Evolutionary conservation across 2,888 invertebrate species (phyloP), one percentile per base, ranked within the genome.

Genomic region (Limenitis camilla): DNA sequence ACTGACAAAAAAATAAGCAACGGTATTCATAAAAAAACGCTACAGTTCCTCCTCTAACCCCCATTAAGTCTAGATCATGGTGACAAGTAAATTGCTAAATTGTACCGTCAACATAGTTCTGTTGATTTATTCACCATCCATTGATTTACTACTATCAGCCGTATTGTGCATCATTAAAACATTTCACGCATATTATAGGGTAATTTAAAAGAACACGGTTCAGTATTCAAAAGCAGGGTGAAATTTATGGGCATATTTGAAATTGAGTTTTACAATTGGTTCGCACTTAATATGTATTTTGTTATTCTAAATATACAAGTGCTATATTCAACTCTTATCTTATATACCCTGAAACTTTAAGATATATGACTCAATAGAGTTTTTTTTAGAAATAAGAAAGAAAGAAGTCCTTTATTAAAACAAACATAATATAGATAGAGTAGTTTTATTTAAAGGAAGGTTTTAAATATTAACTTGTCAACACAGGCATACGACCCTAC

Each of bases 61-160:
- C 51, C 60, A 60, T 53, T 76, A 69, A 72, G 70, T 67, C 73
- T 74, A 74, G 76, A 78, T 77, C 74, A 76, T 72, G 75, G 74
- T 72, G 79, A 80, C 78, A 78, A 74, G 72, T 72, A 79, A 79
- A 80, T 80, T 78, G 72, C 76, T 74, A 79, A 79, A 78, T 77
- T 75, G 77, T 78, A 73, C 69, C 72, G 74, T 76, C 71, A 69
- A 67, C 71, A 72, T 73, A 68, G 72, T 70, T 67, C 68, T 61
- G 65, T 74, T 78, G 78, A 80, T 80, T 80, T 78, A 78, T 74
- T 40, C 53, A 43, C 40, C 47, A 39, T 44, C 9, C 44, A 30
- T 36, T 39, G 45, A 59, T 53, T 53, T 47, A 54, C 57, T 35
- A 64, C 55, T 63, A 38, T 59, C 42, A 40, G 61, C 63, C 57